phyloP scores from a whole-genome alignment of 2,797 vertebrate species.

The Centroberyx gerrardi region DNA sequence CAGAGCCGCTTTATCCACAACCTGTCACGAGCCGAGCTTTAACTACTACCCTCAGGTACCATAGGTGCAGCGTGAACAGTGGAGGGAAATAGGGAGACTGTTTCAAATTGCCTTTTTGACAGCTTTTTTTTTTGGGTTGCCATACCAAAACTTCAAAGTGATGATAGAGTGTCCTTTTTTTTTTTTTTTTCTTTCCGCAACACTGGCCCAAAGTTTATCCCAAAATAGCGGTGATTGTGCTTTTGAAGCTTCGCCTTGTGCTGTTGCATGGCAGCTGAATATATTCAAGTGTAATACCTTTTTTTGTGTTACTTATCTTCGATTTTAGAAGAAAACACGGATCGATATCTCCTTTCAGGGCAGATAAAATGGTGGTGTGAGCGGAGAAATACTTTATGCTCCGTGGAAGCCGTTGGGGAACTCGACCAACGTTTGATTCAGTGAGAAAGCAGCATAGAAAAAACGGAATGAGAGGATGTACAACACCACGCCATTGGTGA shows the following conservation, averaged over 20 bases:
- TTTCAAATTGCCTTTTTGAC: constrained; percentile 39
- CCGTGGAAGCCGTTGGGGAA: constrained; percentile 19
- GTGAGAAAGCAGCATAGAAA: not conserved
- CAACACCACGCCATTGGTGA: not conserved
- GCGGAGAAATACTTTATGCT: constrained; percentile 39
- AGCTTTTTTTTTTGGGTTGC: constrained; percentile 1
- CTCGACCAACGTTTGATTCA: not conserved
- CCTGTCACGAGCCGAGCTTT: constrained; percentile 46
- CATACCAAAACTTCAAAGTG: constrained; percentile 6
- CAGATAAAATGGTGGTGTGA: constrained; percentile 32
- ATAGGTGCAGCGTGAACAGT: not conserved
- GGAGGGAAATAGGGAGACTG: constrained; percentile 8
- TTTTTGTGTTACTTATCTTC: constrained; percentile 25
- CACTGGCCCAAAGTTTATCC: constrained; percentile 6
- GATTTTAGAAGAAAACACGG: constrained; percentile 25
- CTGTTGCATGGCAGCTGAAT: constrained; percentile 22
- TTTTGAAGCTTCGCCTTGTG: constrained; percentile 16
- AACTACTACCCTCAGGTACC: constrained; percentile 44
- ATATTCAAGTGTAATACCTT: constrained; percentile 22
- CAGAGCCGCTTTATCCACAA: constrained; percentile 35
- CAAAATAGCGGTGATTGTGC: constrained; percentile 4
- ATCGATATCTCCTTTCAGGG: constrained; percentile 52
- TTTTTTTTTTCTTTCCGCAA: not conserved
- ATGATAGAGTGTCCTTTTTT: constrained; percentile 5
- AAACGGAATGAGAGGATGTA: not conserved